Conservation (phyloP, 1,140 invertebrate genomes). For the Diploscapter pachys region DNA sequence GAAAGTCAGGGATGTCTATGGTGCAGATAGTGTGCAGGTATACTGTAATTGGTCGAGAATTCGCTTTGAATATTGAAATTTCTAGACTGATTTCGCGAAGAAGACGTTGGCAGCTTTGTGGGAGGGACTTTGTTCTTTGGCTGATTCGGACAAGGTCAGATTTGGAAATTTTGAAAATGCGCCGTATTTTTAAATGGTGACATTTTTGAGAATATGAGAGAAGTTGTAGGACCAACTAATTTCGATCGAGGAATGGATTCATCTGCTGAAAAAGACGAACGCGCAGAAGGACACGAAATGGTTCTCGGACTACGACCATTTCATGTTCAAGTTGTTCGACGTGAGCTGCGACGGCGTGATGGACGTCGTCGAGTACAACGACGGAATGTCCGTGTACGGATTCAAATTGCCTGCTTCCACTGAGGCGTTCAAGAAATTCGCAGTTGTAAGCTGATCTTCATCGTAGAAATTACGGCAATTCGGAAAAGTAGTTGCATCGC, state of each 20-base stretch:
- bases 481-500: no score
- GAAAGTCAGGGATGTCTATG: constrained; percentile 52
- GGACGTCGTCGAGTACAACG: constrained; percentile 50
- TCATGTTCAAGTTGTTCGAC: constrained; percentile 56
- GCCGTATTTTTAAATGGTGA: background rate
- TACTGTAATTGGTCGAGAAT: background rate
- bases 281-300: constrained; percentile 41
- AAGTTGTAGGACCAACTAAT: constrained; percentile 43
- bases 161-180: no score
- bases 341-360: constrained; percentile 50
- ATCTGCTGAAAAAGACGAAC: constrained; percentile 38
- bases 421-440: constrained; percentile 43
- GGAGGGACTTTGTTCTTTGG: constrained; percentile 46
- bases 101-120: constrained; percentile 49
- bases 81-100: constrained; percentile 37
- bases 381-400: constrained; percentile 50
- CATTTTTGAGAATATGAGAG: background rate
- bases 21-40: constrained; percentile 48
- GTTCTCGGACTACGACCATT: constrained; percentile 47
- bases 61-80: no score
- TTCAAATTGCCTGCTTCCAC: constrained; percentile 29
- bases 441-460: constrained; percentile 31
- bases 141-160: constrained; percentile 41
- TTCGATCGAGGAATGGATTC: constrained; percentile 50
- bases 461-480: no score